Evolutionary conservation across 2,113 vertebrate species (phyloP), one percentile per base, ranked within the genome.

Genomic region (Alexandromys fortis): DNA sequence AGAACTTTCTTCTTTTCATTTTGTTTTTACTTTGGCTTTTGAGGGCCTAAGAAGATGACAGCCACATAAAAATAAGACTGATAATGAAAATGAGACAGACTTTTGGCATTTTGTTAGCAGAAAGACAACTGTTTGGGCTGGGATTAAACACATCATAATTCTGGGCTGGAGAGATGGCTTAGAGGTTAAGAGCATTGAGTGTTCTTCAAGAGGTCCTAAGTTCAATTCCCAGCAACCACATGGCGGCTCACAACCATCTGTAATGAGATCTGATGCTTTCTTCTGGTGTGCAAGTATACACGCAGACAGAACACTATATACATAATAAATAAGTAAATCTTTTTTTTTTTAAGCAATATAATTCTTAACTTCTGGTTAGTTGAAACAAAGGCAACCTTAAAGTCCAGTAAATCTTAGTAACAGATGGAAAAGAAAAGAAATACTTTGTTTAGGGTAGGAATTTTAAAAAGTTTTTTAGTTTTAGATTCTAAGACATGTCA

Each of bases 11-110:
- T 65, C 83, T 93, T 96, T 95, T 1, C 72, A 68, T 76, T 86
- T 96, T 45, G 12, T 55, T 93, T 90, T 91, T 89, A 68, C 33
- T 96, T 93, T 86, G 85, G 61, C 55, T 93, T 91, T 75, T 87
- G 38, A 94, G 79, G 33, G 42, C 75, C 63, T 94, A 85, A 95
- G 73, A 94, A 91, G 67, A 76, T 83, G 33, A 30, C 45, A 89
- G 52, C 55, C 61, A 65, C 65, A 81, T 47, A 94, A n/a, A 87
- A 35, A 82, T 92, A 6, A 90, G 6, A 95, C 79, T 94, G 38
- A 33, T 58, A 86, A 76, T 93, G n/a, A 94, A 92, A 94, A 58
- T 35, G n/a, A 94, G 91, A 81, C 21, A 47, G 35, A 42, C 61
- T 61, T 94, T 88, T 85, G 52, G 16, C 79, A n/a, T 78, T 78